Percentiles rank a stretch among this genome's conserved stretches.
These are phyloP conservation scores for Nomada fabriciana DNA, from an alignment of 2,888 invertebrate species.

Conservation along the genomic window DNA sequence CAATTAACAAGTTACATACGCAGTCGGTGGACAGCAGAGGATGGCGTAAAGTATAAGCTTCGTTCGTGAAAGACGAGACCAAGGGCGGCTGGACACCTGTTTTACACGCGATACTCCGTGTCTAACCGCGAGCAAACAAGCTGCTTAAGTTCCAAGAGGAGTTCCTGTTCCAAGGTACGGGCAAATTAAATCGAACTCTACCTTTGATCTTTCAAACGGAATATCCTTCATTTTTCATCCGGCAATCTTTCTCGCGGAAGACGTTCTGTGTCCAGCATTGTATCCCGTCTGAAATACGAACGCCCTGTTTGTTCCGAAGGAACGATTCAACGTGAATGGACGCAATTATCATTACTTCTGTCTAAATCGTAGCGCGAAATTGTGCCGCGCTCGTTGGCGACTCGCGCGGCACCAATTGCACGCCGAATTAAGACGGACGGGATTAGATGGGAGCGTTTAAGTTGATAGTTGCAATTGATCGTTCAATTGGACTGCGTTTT, in stretches of 20 bases:
- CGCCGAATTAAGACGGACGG: constrained; percentile 40
- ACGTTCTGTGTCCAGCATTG: too few species aligned
- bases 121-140: not conserved
- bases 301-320: not conserved
- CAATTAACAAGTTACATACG: constrained; percentile 10
- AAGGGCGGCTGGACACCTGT: constrained; percentile 28
- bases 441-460: constrained; percentile 37
- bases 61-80: constrained; percentile 1
- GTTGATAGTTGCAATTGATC: constrained; percentile 46
- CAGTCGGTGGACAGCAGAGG: not conserved
- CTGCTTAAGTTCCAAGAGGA: not conserved
- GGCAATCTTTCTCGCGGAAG: too few species aligned
- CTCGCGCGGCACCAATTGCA: constrained; percentile 21
- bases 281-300: too few species aligned
- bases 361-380: not conserved
- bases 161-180: not conserved
- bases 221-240: too few species aligned
- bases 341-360: constrained; percentile 11
- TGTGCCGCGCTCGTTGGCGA: constrained; percentile 17
- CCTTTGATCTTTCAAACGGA: too few species aligned
- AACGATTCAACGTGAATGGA: not conserved
- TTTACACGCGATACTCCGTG: constrained; percentile 3
- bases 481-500: constrained; percentile 43
- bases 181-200: too few species aligned
- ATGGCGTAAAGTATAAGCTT: constrained; percentile 6